Conservation (phyloP, 2,888 invertebrate genomes). For the Cephus sareptanus region DNA sequence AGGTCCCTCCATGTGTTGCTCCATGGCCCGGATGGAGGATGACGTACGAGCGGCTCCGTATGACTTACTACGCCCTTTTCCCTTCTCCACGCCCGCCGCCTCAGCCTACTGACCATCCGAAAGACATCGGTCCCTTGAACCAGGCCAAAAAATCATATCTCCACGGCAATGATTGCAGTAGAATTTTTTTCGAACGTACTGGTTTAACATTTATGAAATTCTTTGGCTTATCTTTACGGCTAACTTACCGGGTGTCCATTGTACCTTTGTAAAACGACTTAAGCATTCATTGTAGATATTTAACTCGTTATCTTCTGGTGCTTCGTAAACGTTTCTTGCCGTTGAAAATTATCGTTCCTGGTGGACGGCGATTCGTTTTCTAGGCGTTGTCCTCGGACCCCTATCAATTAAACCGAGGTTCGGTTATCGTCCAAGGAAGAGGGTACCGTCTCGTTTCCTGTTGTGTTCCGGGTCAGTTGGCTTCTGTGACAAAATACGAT, state of each 20-base stretch:
- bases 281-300: neutral
- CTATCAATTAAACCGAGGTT: slow-evolving; percentile 47
- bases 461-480: neutral
- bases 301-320: neutral
- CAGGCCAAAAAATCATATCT: neutral
- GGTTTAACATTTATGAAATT: neutral
- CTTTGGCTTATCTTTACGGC: neutral
- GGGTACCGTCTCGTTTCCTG: neutral
- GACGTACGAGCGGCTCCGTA: slow-evolving; percentile 62
- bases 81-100: slow-evolving; percentile 60
- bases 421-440: neutral
- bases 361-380: slow-evolving; percentile 44
- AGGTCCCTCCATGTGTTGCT: slow-evolving; percentile 56
- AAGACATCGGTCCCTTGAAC: slow-evolving; percentile 51
- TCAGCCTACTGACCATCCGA: slow-evolving; percentile 52
- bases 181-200: neutral
- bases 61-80: slow-evolving; percentile 65
- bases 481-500: neutral
- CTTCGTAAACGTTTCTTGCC: neutral
- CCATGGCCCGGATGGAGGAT: slow-evolving; percentile 62
- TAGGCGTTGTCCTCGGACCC: slow-evolving; percentile 43
- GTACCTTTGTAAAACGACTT: neutral
- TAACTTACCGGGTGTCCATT: neutral
- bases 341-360: slow-evolving; percentile 44
- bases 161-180: neutral